Evolutionary conservation across 1,140 invertebrate species (phyloP).

Genomic region (Papilio glaucus): DNA sequence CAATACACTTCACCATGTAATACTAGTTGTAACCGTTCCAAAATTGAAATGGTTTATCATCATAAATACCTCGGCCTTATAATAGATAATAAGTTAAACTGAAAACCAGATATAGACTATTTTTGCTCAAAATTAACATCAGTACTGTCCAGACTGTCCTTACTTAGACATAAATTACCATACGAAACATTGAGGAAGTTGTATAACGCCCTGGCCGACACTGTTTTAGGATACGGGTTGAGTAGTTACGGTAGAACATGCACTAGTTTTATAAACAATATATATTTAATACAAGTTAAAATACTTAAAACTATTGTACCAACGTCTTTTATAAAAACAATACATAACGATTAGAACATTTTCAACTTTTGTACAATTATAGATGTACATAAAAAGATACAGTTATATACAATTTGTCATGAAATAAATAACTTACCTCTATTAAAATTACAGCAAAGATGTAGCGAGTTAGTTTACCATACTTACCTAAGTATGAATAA

Average conservation of each 20-base stretch:
- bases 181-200: constrained; percentile 36
- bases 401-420: too few relatives aligned
- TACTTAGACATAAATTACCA: too few relatives aligned
- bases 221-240: too few relatives aligned
- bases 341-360: constrained; percentile 1
- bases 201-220: too few relatives aligned
- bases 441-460: background rate
- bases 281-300: constrained; percentile 42
- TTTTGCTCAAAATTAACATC: constrained; percentile 21
- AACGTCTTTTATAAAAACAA: constrained; percentile 29
- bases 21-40: too few relatives aligned
- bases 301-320: constrained; percentile 41
- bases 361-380: background rate
- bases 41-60: too few relatives aligned
- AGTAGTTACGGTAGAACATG: too few relatives aligned
- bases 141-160: too few relatives aligned
- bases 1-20: background rate
- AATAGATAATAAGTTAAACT: constrained; percentile 12
- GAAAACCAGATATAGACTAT: background rate
- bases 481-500: background rate
- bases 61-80: constrained; percentile 35
- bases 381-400: too few relatives aligned
- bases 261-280: too few relatives aligned
- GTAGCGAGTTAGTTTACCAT: background rate
- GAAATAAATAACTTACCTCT: too few relatives aligned